Evolutionary conservation across 2,797 vertebrate species (phyloP), one percentile per base, ranked within the genome.

Genomic region (Falco peregrinus): DNA sequence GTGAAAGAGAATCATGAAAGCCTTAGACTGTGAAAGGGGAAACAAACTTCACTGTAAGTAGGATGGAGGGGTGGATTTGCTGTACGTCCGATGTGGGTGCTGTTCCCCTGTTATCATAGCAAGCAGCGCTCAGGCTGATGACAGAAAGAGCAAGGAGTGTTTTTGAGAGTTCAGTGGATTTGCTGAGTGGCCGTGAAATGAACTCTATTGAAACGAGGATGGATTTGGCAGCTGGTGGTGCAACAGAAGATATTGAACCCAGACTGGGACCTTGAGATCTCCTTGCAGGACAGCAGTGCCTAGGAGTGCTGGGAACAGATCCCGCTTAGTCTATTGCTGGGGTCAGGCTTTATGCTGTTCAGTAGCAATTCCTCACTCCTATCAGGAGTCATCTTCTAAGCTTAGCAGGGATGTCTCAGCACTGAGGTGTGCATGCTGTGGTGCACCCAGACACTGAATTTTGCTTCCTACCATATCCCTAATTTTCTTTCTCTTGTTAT

Each of bases 211-310:
- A 95, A 93, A 78, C 28, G 21, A 84, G 17, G 47, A 48, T 60
- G 26, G 76, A 64, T 92, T 91, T 96, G 91, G 68, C 92, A 95
- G 64, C 53, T 79, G 25, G 6, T 89, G n/a, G 18, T 54, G 26
- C 67, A 75, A 6, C 53, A 81, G 17, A 89, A 88, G 51, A 65
- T 94, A 45, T 37, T 47, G 83, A 78, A 74, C 15, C 8, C 24
- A 33, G 37, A 39, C 0, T 59, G 54, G 16, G 50, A 81, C 87
- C 59, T 91, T 90, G 77, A 88, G 69, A 56, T 82, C 57, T 81
- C 73, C 84, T 92, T 87, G 59, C 51, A 60, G 70, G 53, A 28
- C 47, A 70, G 37, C 50, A 75, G 29, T 26, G 60, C 41, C 14
- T 33, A 4, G 20, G 37, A 64, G 35, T 71, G 24, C 77, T 90